These are phyloP conservation scores for Brachirus orientalis DNA, from an alignment of 2,113 vertebrate genomes.

Conservation along the genomic window DNA sequence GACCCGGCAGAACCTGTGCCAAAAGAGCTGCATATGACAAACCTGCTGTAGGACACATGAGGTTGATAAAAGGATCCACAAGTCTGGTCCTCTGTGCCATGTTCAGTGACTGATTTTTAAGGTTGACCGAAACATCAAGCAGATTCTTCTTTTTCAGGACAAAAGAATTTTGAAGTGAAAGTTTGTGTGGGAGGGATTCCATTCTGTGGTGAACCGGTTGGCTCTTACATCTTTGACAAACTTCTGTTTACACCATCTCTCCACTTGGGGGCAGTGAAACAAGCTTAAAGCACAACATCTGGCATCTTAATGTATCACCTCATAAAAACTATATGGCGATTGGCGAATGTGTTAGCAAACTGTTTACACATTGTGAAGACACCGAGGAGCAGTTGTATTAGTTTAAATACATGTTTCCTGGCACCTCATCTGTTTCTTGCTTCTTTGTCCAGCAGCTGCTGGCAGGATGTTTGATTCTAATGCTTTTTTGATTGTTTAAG, in stretches of 20 bases:
- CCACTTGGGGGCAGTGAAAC: too few species aligned
- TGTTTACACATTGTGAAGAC: background rate
- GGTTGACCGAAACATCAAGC: background rate
- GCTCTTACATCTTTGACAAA: too few species aligned
- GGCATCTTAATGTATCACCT: background rate
- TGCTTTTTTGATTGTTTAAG: background rate
- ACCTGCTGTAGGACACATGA: too few species aligned
- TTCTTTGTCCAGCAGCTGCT: too few species aligned
- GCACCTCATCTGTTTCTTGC: too few species aligned
- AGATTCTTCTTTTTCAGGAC: background rate
- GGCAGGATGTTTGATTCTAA: background rate
- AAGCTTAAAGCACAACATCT: background rate
- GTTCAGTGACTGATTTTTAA: too few species aligned
- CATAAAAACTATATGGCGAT: background rate
- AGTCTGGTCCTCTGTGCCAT: too few species aligned
- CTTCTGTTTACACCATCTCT: background rate
- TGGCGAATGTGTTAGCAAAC: background rate
- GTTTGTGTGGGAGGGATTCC: too few species aligned
- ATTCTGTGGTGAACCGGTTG: too few species aligned
- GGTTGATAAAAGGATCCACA: conserved; percentile 34
- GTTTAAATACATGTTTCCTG: background rate
- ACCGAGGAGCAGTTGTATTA: background rate
- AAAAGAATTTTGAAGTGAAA: background rate
- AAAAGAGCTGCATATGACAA: too few species aligned
- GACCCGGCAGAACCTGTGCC: conserved; percentile 21